Evolutionary conservation across 2,113 vertebrate genomes (phyloP), one percentile per base, ranked within the genome.

Genomic region (Gavialis gangeticus): DNA sequence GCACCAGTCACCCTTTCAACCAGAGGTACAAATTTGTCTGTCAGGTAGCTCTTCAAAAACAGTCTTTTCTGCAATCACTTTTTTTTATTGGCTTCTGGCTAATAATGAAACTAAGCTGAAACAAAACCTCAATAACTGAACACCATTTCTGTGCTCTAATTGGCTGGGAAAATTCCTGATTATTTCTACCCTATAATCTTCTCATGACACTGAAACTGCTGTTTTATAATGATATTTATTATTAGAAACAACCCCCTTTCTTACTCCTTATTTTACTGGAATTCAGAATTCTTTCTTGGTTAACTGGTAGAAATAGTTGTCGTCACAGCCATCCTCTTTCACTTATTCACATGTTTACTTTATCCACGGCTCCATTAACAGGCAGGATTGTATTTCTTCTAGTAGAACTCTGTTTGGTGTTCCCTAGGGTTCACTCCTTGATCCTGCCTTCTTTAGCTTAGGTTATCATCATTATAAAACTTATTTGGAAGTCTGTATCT

Each of bases 11-110:
- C 46, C 46, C 46, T 9, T 46, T 46, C 46, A 46, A 46, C 46
- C 8, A 9, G 46, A 46, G 46, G 46, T 46, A 46, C 46, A 82
- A 90, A 91, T 85, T 83, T 92, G 62, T 24, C 1, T 2, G 62
- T 34, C 82, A 78, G 91, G 57, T 85, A 37, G 14, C 37, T 90
- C 91, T 90, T 84, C 75, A 27, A 12, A 88, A 25, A 86, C 91
- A 88, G 83, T 85, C 64, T 34, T 46, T 83, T 5, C 56, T 91
- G 21, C 46, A 73, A 73, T 46, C 21, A 73, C 11, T 25, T 67
- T 79, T 89, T 94, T 88, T 15, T 34, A 46, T 69, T 89, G 82
- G 25, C 15, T 89, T 6, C 12, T 81, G 37, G 12, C 73, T 87
- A 56, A 76, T 78, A 66, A 15, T 79, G 77, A 67, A 86, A 85